Percentiles rank a stretch among this genome's conserved stretches.
Conservation (phyloP, 1,140 invertebrate genomes). For the Sycobia sp. region DNA sequence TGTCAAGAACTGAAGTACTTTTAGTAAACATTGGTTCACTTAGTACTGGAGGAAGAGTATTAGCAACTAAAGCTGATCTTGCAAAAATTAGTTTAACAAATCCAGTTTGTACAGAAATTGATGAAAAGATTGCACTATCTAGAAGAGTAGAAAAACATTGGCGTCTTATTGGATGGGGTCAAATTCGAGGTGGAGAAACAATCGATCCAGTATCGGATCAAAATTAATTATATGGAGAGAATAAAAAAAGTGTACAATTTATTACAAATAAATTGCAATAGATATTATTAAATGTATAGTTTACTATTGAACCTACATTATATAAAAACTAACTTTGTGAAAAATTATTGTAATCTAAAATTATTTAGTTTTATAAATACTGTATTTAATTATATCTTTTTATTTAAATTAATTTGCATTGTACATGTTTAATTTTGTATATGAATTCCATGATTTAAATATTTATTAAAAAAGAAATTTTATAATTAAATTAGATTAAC, state of each 20-base stretch:
- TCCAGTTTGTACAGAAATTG: constrained; percentile 98
- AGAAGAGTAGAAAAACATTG: constrained; percentile 99
- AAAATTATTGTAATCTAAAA: too few relatives aligned
- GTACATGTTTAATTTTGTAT: too few relatives aligned
- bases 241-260: constrained; percentile 23
- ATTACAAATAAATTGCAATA: constrained; percentile 29
- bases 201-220: constrained; percentile 72
- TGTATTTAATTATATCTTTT: too few relatives aligned
- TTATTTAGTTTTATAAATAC: too few relatives aligned
- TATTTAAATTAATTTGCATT: too few relatives aligned
- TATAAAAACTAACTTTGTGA: too few relatives aligned
- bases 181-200: constrained; percentile 90
- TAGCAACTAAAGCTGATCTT: constrained; percentile 96
- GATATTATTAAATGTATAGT: constrained; percentile 21
- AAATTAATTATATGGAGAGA: constrained; percentile 43
- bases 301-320: too few relatives aligned
- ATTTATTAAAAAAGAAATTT: too few relatives aligned
- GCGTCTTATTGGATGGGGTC: constrained; percentile 98
- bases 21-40: constrained; percentile 99
- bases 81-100: constrained; percentile 96
- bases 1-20: constrained; percentile 69
- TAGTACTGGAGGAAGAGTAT: constrained; percentile 95
- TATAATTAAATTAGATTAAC: too few relatives aligned
- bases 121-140: constrained; percentile 98
- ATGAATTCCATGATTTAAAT: too few relatives aligned